These are phyloP conservation scores for Noctua comes DNA, from an alignment of 2,888 invertebrate genomes.

Conservation along the genomic window DNA sequence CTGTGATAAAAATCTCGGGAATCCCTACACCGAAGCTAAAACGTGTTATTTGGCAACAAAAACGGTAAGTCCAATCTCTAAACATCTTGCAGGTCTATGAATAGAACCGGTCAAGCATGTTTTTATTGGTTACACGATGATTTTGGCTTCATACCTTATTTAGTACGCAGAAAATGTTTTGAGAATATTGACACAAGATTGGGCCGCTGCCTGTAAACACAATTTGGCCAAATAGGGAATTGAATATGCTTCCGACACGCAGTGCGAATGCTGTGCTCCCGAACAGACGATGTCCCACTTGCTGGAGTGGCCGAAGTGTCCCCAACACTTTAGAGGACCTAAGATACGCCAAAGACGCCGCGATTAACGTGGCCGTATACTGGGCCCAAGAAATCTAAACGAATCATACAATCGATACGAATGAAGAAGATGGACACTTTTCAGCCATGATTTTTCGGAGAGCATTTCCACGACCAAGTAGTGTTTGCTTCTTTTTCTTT, in stretches of 20 bases:
- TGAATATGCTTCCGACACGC: no score
- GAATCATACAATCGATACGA: no score
- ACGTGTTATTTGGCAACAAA: conserved; percentile 18
- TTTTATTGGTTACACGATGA: neutral
- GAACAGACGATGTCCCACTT: no score
- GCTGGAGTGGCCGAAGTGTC: no score
- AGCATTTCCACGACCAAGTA: neutral
- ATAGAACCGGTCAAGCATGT: conserved; percentile 34
- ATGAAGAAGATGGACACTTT: neutral
- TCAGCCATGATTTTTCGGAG: neutral
- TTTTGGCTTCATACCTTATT: conserved; percentile 19
- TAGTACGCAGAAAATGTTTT: neutral
- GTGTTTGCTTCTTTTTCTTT: no score
- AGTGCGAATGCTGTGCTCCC: no score
- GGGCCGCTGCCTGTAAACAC: no score
- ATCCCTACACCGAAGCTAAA: conserved; percentile 10
- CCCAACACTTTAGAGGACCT: no score
- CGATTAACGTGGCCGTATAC: no score
- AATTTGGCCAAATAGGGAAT: no score
- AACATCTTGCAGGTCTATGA: conserved; percentile 9
- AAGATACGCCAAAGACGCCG: no score
- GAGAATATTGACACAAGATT: neutral
- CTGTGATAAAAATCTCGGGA: conserved; percentile 15
- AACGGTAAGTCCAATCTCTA: conserved; percentile 13
- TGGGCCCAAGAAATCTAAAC: no score